A percentile compares a stretch with the other conserved stretches of the same genome.
Evolutionary conservation across 1,140 invertebrate species (phyloP).

Genomic region (Odontomachus brunneus): DNA sequence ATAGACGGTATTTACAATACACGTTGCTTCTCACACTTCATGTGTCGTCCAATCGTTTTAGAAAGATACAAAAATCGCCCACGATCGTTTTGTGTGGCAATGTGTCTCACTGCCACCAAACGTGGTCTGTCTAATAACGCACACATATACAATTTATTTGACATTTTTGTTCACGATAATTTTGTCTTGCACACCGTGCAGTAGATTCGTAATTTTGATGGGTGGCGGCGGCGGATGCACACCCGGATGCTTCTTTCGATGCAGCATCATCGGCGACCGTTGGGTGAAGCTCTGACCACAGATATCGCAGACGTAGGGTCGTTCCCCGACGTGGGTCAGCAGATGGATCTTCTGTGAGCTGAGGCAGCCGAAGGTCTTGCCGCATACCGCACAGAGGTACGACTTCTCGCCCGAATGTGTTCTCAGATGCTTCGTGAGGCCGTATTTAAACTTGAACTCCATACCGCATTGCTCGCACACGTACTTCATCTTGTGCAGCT

Average conservation of each 20-base stretch:
- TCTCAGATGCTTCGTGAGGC: slow-evolving; percentile 87
- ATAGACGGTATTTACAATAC: neutral
- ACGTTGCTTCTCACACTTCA: neutral
- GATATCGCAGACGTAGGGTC: slow-evolving; percentile 86
- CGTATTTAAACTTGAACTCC: slow-evolving; percentile 88
- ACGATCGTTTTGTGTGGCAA: neutral
- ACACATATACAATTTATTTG: slow-evolving; percentile 57
- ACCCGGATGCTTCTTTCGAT: slow-evolving; percentile 86
- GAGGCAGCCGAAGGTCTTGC: slow-evolving; percentile 86
- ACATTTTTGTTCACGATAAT: slow-evolving; percentile 77
- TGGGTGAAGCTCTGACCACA: slow-evolving; percentile 85
- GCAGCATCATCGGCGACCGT: slow-evolving; percentile 84
- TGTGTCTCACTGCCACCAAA: too few relatives aligned
- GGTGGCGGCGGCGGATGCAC: slow-evolving; percentile 81
- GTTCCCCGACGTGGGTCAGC: slow-evolving; percentile 84
- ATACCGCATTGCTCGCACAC: slow-evolving; percentile 87
- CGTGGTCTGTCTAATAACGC: neutral
- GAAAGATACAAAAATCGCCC: slow-evolving; percentile 33
- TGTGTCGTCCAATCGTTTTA: slow-evolving; percentile 2
- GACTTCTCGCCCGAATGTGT: slow-evolving; percentile 90
- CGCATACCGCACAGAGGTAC: slow-evolving; percentile 87
- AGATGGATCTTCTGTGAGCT: slow-evolving; percentile 84
- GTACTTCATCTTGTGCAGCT: slow-evolving; percentile 85
- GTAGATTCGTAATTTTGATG: slow-evolving; percentile 80
- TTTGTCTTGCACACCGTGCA: slow-evolving; percentile 80